A percentile compares a stretch with the other conserved stretches of the same genome.
phyloP scores from a whole-genome alignment of 1,140 invertebrate species.

The Conus betulinus region DNA sequence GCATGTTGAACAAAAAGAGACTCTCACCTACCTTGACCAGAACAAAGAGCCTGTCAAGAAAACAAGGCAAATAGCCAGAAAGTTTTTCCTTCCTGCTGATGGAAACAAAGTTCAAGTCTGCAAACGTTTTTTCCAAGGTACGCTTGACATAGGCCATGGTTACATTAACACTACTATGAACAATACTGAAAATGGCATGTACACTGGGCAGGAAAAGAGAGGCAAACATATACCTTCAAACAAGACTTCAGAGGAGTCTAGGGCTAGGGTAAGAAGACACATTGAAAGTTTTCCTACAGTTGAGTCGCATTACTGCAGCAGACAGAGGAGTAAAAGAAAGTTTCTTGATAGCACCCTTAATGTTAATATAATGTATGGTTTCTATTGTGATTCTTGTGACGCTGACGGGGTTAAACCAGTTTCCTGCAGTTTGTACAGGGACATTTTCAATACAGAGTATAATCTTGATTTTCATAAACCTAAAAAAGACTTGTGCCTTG shows the following conservation, averaged over 20 bases:
- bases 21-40: conserved; percentile 23
- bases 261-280: conserved; percentile 38
- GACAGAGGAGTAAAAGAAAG: conserved; percentile 41
- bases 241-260: conserved; percentile 18
- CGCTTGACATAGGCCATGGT: conserved; percentile 43
- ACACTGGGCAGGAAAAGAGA: conserved; percentile 38
- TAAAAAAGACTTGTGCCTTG: conserved; percentile 29
- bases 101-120: conserved; percentile 36
- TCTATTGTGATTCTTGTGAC: conserved; percentile 49
- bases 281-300: conserved; percentile 48
- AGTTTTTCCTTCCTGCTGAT: conserved; percentile 11
- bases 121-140: conserved; percentile 43
- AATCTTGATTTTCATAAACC: conserved; percentile 45
- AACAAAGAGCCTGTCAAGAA: background rate
- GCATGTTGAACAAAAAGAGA: conserved; percentile 31
- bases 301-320: conserved; percentile 47
- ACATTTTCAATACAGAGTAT: conserved; percentile 46
- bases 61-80: conserved; percentile 22
- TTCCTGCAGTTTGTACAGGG: conserved; percentile 28
- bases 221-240: conserved; percentile 42
- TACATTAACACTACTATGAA: conserved; percentile 31
- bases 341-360: conserved; percentile 39
- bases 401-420: conserved; percentile 18
- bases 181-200: conserved; percentile 31
- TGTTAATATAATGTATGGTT: conserved; percentile 44